Percentiles rank a stretch among this genome's conserved stretches.
Conservation (phyloP, 2,888 invertebrate species). For the Acanthosepion esculentum region DNA sequence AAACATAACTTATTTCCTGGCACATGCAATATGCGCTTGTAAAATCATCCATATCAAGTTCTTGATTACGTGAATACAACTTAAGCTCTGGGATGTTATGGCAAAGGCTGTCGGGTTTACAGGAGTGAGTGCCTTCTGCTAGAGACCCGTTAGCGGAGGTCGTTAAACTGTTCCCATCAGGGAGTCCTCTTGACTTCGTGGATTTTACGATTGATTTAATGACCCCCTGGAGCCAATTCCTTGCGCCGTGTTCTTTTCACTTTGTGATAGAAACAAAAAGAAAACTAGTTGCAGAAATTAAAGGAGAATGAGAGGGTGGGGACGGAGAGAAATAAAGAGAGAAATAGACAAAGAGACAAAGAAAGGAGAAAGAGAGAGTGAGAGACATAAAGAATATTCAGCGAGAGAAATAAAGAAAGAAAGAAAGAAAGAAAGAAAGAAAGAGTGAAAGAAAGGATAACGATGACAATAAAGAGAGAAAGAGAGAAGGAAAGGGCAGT, state of each 20-base stretch:
- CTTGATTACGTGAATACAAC: not conserved
- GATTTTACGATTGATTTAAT: not conserved
- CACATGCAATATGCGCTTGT: not conserved
- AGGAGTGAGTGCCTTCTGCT: not conserved
- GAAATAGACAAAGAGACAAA: too few relatives aligned
- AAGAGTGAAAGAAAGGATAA: not conserved
- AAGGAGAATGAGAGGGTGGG: too few relatives aligned
- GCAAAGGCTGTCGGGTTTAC: not conserved
- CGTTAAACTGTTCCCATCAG: not conserved
- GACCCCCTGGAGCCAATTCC: not conserved
- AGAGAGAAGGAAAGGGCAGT: not conserved
- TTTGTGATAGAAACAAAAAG: not conserved
- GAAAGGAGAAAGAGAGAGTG: too few relatives aligned
- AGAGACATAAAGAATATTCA: too few relatives aligned
- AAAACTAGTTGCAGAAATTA: too few relatives aligned
- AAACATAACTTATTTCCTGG: not conserved
- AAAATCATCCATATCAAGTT: not conserved
- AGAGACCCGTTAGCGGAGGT: not conserved
- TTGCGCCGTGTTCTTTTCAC: not conserved
- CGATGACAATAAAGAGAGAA: not conserved
- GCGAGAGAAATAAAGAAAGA: too few relatives aligned
- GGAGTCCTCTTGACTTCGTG: constrained; percentile 3
- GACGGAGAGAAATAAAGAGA: too few relatives aligned
- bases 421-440: too few relatives aligned
- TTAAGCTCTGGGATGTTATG: not conserved